Base-by-base conservation (phyloP, 1,140 invertebrate species). In the Bathynomus jamesi region DNA sequence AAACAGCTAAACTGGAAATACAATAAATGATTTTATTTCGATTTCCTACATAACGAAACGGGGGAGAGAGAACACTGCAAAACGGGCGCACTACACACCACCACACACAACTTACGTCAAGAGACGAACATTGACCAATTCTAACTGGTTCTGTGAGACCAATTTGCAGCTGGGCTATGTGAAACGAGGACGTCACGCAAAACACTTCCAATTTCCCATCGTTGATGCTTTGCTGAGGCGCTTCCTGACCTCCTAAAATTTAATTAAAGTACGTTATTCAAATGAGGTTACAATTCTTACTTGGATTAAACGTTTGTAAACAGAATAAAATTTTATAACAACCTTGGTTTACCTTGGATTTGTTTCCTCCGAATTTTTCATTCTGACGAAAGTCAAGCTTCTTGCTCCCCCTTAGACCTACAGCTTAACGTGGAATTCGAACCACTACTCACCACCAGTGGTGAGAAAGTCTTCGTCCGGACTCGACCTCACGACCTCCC, bases 171-270 rank as follows among this genome's bases (percentile, higher is more conserved):
- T 96, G 92, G 31, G 93, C 94, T 78, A 97, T 96, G 80, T 98
- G 95, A 81, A 98, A 93, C 28, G 94, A 95, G 4, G 94, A 96
- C 78, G 92, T 92, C 67, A 97, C 87, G 5, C 91, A 93, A 74
- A 95, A 89, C 0, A 96, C 91, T 85, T 97, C 92, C 46, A 94
- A 81, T 27, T 82, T 70, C 0, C 86, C 86, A 82, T 91, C 89
- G 77, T 84, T 84, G 70, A 88, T 85, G 76, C 84, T 86, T 79
- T 90, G 89, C n/a, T 82, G 78, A 27, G 78, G 80, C 40, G 84
- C 80, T 65, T 80, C 73, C 61, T 80, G 82, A 77, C 85, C 83
- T 40, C 32, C 32, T 40, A 17, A 40, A 40, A 40, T 40, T n/a
- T n/a, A n/a, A n/a, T n/a, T n/a, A n/a, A n/a, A n/a, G n/a, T n/a